Base-by-base conservation (phyloP, 1,140 invertebrate genomes). In the Hesperophylax magnus region DNA sequence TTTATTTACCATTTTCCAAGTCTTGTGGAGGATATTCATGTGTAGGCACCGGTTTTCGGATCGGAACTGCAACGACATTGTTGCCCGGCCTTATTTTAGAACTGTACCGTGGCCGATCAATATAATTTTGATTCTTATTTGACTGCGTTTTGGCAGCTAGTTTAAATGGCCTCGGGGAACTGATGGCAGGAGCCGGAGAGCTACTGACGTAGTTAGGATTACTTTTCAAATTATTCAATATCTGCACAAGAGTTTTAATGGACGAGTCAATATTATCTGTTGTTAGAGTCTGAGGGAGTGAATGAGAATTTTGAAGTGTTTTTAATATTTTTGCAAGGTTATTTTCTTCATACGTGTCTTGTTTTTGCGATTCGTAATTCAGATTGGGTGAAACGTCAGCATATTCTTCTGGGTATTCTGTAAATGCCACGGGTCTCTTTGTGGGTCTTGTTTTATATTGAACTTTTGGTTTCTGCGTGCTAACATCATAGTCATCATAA, bases 241-340 rank as follows among this genome's bases (percentile, higher is more conserved):
- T 94, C 84, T 93, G 93, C 11, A 95, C 91, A 18, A 96, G 87
- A 0, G 94, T 95, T 85, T 92, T 93, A 39, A 96, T 94, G 58
- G 94, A 96, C 56, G 93, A 93, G 78, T 94, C 94, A 31, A 96
- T 92, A 84, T 96, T 96, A 77, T 95, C 93, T 52, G 92, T 91
- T 27, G 93, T 95, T 3, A 96, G 89, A 14, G 91, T 93, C 81
- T 95, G 93, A 1, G 95, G 95, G 65, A 96, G 87, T 47, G 93
- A 92, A 87, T 95, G 95, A 79, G 92, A 93, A 5, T 94, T 87
- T 84, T 95, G 94, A 5, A 95, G 88, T 58, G 94, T 93, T 83
- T 92, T 92, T 15, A 94, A 84, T 31, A 94, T 88, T 65, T 89
- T 87, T 1, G 88, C 87, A 52, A 92, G 81, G 18, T 88, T 89